phyloP scores from a whole-genome alignment of 2,888 invertebrate species.

The Physocephala rufipes region DNA sequence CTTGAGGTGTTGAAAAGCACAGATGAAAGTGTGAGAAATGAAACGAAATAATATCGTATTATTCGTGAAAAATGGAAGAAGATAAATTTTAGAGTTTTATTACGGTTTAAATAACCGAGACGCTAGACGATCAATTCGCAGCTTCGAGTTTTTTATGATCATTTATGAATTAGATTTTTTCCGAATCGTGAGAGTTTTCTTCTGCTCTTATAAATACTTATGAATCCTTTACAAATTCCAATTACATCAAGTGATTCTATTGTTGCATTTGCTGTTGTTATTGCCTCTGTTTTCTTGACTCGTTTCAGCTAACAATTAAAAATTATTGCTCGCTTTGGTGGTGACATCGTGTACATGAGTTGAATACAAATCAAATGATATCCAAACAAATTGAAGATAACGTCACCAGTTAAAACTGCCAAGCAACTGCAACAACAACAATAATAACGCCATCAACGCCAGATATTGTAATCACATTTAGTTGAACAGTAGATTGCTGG shows the following conservation, averaged over 20 bases:
- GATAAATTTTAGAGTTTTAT: no score
- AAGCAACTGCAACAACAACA: background rate
- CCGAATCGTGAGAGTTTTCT: background rate
- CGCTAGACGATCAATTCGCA: no score
- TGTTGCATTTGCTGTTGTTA: no score
- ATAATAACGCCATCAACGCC: slow-evolving; percentile 7
- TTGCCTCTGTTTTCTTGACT: background rate
- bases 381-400: slow-evolving; percentile 34
- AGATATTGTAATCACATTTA: background rate
- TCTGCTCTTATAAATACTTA: background rate
- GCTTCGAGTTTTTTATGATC: no score
- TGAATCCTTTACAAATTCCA: no score
- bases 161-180: background rate
- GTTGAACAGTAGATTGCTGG: background rate
- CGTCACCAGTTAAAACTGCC: background rate
- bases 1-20: background rate
- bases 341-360: slow-evolving; percentile 55
- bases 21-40: no score
- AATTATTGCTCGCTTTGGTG: slow-evolving; percentile 28
- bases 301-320: slow-evolving; percentile 1
- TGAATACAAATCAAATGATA: slow-evolving; percentile 51
- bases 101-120: no score
- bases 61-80: no score
- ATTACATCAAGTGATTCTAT: no score
- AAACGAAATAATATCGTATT: no score